Evolutionary conservation across 2,888 invertebrate species (phyloP), one percentile per base, ranked within the genome.

Genomic region (Chalcis sispes): DNA sequence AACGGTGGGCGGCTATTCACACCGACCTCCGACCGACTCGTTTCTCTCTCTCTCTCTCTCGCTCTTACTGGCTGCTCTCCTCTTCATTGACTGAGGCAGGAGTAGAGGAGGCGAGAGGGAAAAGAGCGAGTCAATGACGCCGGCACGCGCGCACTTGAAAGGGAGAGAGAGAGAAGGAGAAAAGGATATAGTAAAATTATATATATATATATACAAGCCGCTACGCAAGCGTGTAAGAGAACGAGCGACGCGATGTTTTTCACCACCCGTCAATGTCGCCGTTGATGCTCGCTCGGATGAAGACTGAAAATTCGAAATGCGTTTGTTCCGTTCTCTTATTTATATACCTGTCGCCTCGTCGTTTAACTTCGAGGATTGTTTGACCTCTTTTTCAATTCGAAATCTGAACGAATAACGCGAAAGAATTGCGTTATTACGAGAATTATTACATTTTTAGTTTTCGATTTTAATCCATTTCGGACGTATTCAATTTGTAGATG

Each of bases 1-100:
- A 69, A 52, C 70, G 42, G 56, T 52, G 72, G 72, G 54, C 64
- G 54, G 42, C 64, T 72, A 72, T 73, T 65, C 72, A 66, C 73
- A 32, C 54, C 59, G 54, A 77, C 79, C 77, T 66, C 78, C 56
- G 50, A 70, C 66, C 54, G 58, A 20, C n/a, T 36, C 58, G 40
- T 23, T 54, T n/a, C 66, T 72, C 77, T 77, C 72, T 71, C 52
- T 78, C 76, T 75, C 72, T 71, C 75, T 72, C 75, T 76, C 67
- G 62, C 54, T 78, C 77, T 77, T 75, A 66, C n/a, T n/a, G n/a
- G n/a, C n/a, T 66, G 46, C 64, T 73, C 72, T 25, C 29, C 46
- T 73, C 52, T 62, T 71, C 71, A 71, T 71, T 71, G 69, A 69
- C 58, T 58, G 61, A 48, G 62, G 4, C 23, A 13, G 25, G 32